phyloP scores from a whole-genome alignment of 1,140 invertebrate species.

The Drosophila oshimai region DNA sequence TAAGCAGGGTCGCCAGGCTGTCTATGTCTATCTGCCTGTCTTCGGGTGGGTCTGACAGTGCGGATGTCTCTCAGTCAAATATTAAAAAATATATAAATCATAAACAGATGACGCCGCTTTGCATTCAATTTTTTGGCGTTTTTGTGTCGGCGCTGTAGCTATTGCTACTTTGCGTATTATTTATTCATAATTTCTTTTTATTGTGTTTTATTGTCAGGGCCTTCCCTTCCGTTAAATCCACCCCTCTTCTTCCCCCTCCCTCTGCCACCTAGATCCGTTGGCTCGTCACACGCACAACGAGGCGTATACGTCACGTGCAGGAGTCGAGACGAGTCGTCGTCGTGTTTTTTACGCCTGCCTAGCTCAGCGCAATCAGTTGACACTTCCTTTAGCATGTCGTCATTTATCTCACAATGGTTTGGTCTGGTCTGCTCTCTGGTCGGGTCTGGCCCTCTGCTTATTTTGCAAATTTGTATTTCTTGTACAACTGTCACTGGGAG shows the following conservation, averaged over 20 bases:
- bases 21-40: slow-evolving; percentile 7
- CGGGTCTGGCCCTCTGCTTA: slow-evolving; percentile 54
- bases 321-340: slow-evolving; percentile 15
- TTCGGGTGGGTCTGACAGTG: background rate
- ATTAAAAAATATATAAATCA: slow-evolving; percentile 78
- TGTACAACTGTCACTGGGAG: slow-evolving; percentile 73
- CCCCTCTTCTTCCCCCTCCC: background rate
- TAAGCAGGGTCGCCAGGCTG: slow-evolving; percentile 18
- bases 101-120: slow-evolving; percentile 67
- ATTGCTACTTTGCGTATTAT: slow-evolving; percentile 73
- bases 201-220: slow-evolving; percentile 69
- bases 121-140: slow-evolving; percentile 33
- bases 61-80: slow-evolving; percentile 40
- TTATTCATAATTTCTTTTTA: slow-evolving; percentile 81
- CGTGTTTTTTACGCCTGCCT: slow-evolving; percentile 74
- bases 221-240: background rate
- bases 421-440: slow-evolving; percentile 16
- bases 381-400: slow-evolving; percentile 79
- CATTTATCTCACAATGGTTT: slow-evolving; percentile 67
- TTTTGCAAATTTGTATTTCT: slow-evolving; percentile 81
- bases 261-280: slow-evolving; percentile 14
- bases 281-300: slow-evolving; percentile 66
- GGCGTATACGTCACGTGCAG: slow-evolving; percentile 79
- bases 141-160: slow-evolving; percentile 32
- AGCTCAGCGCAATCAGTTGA: slow-evolving; percentile 80